A percentile compares a stretch with the other conserved stretches of the same genome.
Conservation (phyloP, 1,140 invertebrate genomes). For the Archegozetes longisetosus region DNA sequence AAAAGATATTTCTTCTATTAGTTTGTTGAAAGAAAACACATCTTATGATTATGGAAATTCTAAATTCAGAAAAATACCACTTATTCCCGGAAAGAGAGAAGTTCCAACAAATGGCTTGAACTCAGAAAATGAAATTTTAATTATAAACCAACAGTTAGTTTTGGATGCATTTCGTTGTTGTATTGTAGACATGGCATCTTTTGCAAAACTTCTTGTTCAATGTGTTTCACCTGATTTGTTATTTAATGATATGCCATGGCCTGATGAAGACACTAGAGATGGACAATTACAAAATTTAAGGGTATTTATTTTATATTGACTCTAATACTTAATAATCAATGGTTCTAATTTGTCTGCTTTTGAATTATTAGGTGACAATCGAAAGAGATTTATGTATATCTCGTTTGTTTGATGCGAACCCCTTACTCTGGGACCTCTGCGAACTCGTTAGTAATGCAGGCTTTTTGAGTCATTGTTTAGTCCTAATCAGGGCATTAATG, state of each 20-base stretch:
- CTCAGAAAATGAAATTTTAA: background rate
- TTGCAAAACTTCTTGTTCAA: constrained; percentile 16
- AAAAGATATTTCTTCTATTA: background rate
- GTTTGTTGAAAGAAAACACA: constrained; percentile 12
- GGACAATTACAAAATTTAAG: constrained; percentile 8
- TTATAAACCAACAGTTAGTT: constrained; percentile 6
- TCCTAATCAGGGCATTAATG: constrained; percentile 13
- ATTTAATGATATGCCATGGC: constrained; percentile 12
- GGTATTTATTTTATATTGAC: background rate
- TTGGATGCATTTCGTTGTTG: constrained; percentile 11
- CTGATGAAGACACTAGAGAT: constrained; percentile 17
- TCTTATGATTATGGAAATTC: background rate
- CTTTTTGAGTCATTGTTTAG: constrained; percentile 8
- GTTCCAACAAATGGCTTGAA: background rate
- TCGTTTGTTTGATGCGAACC: constrained; percentile 15
- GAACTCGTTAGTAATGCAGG: constrained; percentile 9
- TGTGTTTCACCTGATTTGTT: constrained; percentile 16
- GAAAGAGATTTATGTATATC: constrained; percentile 16
- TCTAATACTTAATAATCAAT: too few relatives aligned
- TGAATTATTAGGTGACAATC: constrained; percentile 13
- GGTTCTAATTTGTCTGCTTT: too few relatives aligned
- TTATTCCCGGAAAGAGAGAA: background rate
- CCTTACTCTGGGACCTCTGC: constrained; percentile 15
- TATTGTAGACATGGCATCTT: constrained; percentile 3
- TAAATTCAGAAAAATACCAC: constrained; percentile 10